Evolutionary conservation across 2,888 invertebrate species (phyloP).

Genomic region (Camptogramma bilineatum): DNA sequence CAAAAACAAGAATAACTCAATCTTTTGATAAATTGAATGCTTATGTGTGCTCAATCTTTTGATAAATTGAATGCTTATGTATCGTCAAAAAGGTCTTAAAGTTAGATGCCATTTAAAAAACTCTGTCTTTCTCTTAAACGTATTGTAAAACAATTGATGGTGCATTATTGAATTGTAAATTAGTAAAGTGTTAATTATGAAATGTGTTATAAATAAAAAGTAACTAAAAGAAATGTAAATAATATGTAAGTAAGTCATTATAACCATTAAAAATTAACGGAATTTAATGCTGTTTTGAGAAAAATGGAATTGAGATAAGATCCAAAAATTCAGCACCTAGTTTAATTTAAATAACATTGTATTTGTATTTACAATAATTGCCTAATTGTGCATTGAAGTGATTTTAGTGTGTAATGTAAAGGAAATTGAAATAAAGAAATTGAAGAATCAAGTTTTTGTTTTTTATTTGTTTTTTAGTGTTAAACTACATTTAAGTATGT

Average conservation of each 20-base stretch:
- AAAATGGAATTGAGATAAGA: conserved; percentile 29
- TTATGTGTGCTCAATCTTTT: no score
- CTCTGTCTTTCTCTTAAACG: conserved; percentile 16
- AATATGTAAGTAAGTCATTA: conserved; percentile 26
- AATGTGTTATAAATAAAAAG: conserved; percentile 35
- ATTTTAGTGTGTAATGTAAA: conserved; percentile 62
- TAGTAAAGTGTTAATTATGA: conserved; percentile 42
- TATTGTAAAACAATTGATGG: conserved; percentile 39
- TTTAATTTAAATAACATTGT: conserved; percentile 30
- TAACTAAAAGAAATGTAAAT: conserved; percentile 40
- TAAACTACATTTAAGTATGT: no score
- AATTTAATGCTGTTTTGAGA: conserved; percentile 24
- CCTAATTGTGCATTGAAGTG: conserved; percentile 66
- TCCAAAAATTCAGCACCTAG: conserved; percentile 20
- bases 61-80: no score
- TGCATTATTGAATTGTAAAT: conserved; percentile 33
- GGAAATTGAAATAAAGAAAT: conserved; percentile 50
- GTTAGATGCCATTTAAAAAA: neutral
- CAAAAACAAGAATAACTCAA: no score
- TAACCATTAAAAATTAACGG: conserved; percentile 8
- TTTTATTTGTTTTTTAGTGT: neutral
- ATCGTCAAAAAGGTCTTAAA: neutral
- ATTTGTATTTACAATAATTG: conserved; percentile 47
- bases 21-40: no score
- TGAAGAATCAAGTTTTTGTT: conserved; percentile 2